Evolutionary conservation across 2,113 vertebrate genomes (phyloP), one percentile per base, ranked within the genome.

Genomic region (Tragelaphus buxtoni): DNA sequence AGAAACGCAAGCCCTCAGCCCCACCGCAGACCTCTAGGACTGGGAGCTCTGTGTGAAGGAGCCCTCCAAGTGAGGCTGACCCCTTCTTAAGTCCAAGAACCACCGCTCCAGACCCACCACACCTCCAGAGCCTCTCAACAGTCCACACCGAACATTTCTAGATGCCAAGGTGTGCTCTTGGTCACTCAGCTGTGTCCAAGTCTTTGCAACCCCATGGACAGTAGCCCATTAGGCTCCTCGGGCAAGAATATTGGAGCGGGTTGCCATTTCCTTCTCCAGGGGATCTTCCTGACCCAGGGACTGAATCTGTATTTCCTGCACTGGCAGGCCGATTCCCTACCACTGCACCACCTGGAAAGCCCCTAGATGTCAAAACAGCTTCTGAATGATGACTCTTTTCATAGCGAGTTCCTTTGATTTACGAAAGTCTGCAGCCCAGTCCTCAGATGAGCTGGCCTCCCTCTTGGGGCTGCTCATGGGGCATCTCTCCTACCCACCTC

Each of bases 291-390:
- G 6, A 26, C 39, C 22, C 69, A 4, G 39, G 22, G 11, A 14
- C 0, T 42, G 22, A 74, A 26, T 24, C 39, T 74, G 69, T 0
- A 0, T 26, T 42, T 74, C 22, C 39, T 13, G 20, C 0, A 0
- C 42, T 74, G 22, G 35, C 69, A 42, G 35, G 69, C 35, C 0
- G 1, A 74, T 7, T 24, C 35, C 42, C 35, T 39, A 74, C 69
- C 69, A 12, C 69, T 26, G 69, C 20, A 0, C 69, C 11, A 12
- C 69, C 39, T 42, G 69, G 69, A 17, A 74, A 42, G 69, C 69
- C 39, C 69, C 85, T 42, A 45, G 83, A 72, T 4, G 8, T 22
- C 63, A 58, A 2, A 24, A 7, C 85, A 35, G 28, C 32, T 22
- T 20, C 28, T 51, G 56, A 63, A 10, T 42, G 18, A 28, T 0